These are phyloP conservation scores for Podarcis raffonei DNA, from an alignment of 2,113 vertebrate genomes.

Conservation along the genomic window DNA sequence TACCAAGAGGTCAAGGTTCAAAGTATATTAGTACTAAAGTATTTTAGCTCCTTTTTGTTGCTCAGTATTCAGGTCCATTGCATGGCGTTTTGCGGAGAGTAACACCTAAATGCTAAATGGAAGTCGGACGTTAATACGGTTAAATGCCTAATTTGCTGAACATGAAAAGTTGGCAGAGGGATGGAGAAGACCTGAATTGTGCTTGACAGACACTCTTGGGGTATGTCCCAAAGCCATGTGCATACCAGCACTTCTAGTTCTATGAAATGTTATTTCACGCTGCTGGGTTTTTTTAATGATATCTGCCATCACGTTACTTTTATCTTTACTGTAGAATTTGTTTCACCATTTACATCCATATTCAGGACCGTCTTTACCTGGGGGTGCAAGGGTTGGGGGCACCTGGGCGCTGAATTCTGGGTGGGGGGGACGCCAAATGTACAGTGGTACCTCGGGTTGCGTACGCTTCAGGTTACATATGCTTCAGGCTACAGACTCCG, in stretches of 20 bases:
- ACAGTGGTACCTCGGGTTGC: too few relatives aligned
- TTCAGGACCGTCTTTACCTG: background rate
- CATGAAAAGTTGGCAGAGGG: background rate
- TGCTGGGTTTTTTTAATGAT: background rate
- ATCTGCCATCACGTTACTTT: background rate
- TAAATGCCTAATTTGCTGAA: background rate
- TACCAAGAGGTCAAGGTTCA: slow-evolving; percentile 6
- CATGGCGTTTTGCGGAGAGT: background rate
- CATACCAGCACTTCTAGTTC: background rate
- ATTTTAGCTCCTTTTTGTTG: slow-evolving; percentile 2
- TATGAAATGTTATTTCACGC: background rate
- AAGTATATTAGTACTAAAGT: slow-evolving; percentile 8
- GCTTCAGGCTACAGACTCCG: too few relatives aligned
- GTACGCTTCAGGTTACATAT: too few relatives aligned
- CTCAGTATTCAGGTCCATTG: background rate
- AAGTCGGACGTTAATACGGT: background rate
- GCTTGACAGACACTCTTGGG: background rate
- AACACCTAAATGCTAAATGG: background rate
- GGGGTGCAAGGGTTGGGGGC: too few relatives aligned
- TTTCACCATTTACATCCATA: background rate
- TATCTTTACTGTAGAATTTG: background rate
- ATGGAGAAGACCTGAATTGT: background rate
- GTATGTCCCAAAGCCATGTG: background rate
- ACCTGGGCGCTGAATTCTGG: too few relatives aligned
- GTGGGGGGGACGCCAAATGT: too few relatives aligned